Evolutionary conservation across 30 jellyfish, hydroid and myxozoan species (phyloP).

Genomic region (Nemopilema nomurai): DNA sequence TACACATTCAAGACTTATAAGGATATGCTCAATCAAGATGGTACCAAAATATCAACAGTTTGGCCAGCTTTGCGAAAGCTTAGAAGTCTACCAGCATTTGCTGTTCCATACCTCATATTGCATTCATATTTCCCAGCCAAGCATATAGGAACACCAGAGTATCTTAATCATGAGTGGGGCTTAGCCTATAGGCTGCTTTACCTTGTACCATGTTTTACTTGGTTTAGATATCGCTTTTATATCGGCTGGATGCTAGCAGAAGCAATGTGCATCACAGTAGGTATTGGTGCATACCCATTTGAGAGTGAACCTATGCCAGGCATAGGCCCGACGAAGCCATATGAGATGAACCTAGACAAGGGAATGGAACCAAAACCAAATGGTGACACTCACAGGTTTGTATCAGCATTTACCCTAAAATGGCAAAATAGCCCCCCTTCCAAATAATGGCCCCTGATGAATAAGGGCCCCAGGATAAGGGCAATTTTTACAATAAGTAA

Average conservation of each 20-base stretch:
- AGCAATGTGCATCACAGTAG: constrained; percentile 84
- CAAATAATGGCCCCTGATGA: no score
- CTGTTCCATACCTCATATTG: constrained; percentile 76
- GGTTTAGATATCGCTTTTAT: constrained; percentile 87
- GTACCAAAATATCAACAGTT: constrained; percentile 74
- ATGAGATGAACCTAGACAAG: constrained; percentile 10
- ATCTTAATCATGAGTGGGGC: constrained; percentile 73
- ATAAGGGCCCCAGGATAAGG: no score
- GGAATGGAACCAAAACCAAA: constrained; percentile 41
- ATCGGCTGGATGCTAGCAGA: constrained; percentile 97
- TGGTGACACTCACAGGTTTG: constrained; percentile 91
- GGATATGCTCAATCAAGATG: constrained; percentile 90
- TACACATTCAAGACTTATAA: constrained; percentile 75
- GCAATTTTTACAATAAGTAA: no score
- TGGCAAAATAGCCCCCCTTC: no score
- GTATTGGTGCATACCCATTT: constrained; percentile 96
- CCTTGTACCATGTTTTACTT: constrained; percentile 81
- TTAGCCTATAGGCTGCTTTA: constrained; percentile 52
- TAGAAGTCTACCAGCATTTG: constrained; percentile 45
- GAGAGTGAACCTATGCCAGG: constrained; percentile 89
- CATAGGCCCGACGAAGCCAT: constrained; percentile 80
- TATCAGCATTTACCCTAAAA: neutral
- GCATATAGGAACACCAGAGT: constrained; percentile 65
- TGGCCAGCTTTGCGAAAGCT: constrained; percentile 82
- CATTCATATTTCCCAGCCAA: constrained; percentile 66